A percentile compares a stretch with the other conserved stretches of the same genome.
These are phyloP conservation scores for Leptatherina wallacei DNA, from an alignment of 2,797 vertebrate genomes.

Conservation along the genomic window DNA sequence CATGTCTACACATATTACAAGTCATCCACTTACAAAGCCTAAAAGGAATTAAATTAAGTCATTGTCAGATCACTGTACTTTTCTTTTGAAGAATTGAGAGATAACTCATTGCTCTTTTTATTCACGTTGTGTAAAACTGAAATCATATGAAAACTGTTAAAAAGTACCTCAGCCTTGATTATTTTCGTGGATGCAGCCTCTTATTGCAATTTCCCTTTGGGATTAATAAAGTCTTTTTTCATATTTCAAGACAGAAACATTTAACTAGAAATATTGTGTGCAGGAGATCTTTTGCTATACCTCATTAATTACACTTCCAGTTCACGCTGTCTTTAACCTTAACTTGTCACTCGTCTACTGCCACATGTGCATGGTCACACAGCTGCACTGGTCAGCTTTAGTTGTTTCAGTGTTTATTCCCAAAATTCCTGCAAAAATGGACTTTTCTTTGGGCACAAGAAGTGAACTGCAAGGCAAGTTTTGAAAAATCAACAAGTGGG, in stretches of 20 bases:
- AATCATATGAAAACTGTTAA: not conserved
- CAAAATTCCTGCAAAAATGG: not conserved
- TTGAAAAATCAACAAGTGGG: constrained; percentile 37
- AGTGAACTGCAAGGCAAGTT: not conserved
- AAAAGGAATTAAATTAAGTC: not conserved
- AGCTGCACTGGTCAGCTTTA: not conserved
- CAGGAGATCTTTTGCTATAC: not conserved
- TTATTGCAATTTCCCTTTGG: too few species aligned
- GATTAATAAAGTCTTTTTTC: too few species aligned
- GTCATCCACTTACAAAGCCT: not conserved
- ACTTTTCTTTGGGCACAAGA: not conserved
- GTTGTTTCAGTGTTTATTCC: not conserved
- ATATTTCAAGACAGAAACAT: not conserved
- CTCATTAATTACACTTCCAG: not conserved
- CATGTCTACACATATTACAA: too few species aligned
- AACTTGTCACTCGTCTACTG: constrained; percentile 1
- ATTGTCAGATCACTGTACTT: not conserved
- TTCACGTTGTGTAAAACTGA: not conserved
- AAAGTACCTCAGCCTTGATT: not conserved
- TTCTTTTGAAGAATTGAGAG: not conserved
- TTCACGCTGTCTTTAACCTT: constrained; percentile 9
- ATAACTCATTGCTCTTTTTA: not conserved
- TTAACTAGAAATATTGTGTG: not conserved
- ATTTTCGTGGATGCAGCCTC: not conserved
- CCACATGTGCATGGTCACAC: constrained; percentile 21